Evolutionary conservation across 2,113 vertebrate genomes (phyloP).

Genomic region (Cromileptes altivelis): DNA sequence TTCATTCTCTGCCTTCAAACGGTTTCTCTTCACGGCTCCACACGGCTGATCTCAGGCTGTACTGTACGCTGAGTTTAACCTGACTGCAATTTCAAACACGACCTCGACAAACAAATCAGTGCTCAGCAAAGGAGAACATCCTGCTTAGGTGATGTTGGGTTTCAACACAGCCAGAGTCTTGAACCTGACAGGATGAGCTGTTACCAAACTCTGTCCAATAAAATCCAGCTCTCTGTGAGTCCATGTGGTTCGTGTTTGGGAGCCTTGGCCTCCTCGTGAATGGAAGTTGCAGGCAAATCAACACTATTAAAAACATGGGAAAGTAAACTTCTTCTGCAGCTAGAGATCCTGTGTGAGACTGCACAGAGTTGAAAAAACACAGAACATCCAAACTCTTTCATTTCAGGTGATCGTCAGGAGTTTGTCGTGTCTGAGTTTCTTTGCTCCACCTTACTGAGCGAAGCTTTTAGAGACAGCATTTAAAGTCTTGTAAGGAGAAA

Average conservation of each 20-base stretch:
- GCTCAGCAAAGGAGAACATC: not conserved
- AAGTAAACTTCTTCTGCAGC: not conserved
- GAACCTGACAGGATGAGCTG: not conserved
- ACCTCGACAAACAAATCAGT: not conserved
- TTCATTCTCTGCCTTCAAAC: slow-evolving; percentile 63
- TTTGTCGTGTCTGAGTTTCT: not conserved
- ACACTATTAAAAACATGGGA: not conserved
- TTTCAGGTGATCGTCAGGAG: not conserved
- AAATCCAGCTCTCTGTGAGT: not conserved
- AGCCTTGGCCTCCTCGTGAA: not conserved
- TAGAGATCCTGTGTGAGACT: not conserved
- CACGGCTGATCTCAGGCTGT: slow-evolving; percentile 5
- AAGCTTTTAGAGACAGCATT: slow-evolving; percentile 14
- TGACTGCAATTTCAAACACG: not conserved
- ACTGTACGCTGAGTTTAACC: not conserved
- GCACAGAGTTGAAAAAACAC: not conserved
- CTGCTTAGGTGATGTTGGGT: not conserved
- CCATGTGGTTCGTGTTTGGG: not conserved
- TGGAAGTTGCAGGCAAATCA: not conserved
- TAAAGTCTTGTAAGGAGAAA: not conserved
- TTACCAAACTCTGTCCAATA: not conserved
- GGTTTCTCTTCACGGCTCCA: slow-evolving; percentile 20
- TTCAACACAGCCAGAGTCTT: not conserved
- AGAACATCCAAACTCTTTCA: not conserved
- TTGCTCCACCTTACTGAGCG: not conserved